These are phyloP conservation scores for Pogonophryne albipinna DNA, from an alignment of 2,797 vertebrate species.

Conservation along the genomic window DNA sequence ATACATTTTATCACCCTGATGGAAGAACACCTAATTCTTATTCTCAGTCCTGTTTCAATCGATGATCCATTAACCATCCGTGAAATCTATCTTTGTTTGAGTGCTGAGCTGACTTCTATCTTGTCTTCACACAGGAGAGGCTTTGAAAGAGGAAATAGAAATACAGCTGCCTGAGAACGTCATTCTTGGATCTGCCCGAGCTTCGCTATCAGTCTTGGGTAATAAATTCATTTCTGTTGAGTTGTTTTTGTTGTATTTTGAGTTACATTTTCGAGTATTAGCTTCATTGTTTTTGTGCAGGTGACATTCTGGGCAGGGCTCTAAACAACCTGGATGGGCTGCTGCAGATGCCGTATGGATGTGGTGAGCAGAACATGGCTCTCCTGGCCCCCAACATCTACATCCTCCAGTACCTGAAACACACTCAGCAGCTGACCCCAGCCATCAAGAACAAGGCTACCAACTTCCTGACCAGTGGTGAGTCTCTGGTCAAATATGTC, in stretches of 20 bases:
- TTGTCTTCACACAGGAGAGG: constrained; percentile 54
- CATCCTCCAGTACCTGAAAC: constrained; percentile 84
- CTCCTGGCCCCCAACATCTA: constrained; percentile 87
- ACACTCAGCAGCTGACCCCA: constrained; percentile 82
- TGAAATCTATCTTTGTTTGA: background rate
- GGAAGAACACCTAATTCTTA: background rate
- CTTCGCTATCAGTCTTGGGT: constrained; percentile 84
- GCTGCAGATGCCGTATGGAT: constrained; percentile 86
- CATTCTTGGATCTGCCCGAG: constrained; percentile 80
- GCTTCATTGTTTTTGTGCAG: constrained; percentile 67
- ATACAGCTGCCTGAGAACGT: constrained; percentile 78
- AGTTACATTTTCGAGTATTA: background rate
- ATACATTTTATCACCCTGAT: background rate
- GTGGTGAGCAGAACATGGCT: constrained; percentile 89
- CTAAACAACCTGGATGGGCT: constrained; percentile 84
- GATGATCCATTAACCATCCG: background rate
- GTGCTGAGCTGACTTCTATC: constrained; percentile 7
- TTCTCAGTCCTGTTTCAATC: background rate
- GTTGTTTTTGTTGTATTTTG: background rate
- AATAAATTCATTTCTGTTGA: constrained; percentile 8
- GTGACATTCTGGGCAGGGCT: constrained; percentile 86
- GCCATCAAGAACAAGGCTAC: constrained; percentile 71
- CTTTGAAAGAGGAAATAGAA: constrained; percentile 55
- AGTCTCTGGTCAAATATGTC: constrained; percentile 46
- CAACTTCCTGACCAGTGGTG: constrained; percentile 81